Evolutionary conservation across 1,140 invertebrate species (phyloP), one percentile per base, ranked within the genome.

Genomic region (Colletes latitarsis): DNA sequence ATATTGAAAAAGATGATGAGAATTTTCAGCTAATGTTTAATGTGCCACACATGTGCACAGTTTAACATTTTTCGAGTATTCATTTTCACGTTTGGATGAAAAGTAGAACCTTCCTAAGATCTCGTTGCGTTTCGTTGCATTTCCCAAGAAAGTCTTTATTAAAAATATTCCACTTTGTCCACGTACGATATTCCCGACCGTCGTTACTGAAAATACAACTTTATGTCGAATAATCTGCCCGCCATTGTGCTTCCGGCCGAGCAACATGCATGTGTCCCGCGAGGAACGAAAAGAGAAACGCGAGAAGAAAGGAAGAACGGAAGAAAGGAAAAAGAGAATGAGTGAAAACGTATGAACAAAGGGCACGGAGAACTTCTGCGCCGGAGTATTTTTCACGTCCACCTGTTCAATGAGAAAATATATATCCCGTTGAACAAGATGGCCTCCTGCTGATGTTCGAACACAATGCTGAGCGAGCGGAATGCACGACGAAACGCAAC

Each of bases 141-240:
- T 17, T 46, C 58, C 1, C 41, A 72, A 57, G 57, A 10, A 19
- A 52, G 17, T 66, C 6, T 66, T 41, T 66, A 69, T 77, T 77
- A 69, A 49, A 69, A 77, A 66, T 68, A 19, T 68, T 68, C 15
- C 49, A 41, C 43, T 43, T 60, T 49, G 43, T 30, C 58, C 55
- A 52, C 58, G 39, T 46, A 53, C 58, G 58, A 55, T 17, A 49
- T 21, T 43, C 57, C 53, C 53, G 58, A 63, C 70, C 15, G 46
- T 46, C 4, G 55, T 39, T 57, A 62, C 66, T 53, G 52, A 66
- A 79, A 79, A 84, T 82, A 70, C 70, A 79, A 84, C 67, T 77
- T 69, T 79, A 80, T 66, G 55, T 53, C 21, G 71, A 55, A 80
- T 82, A 71, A 83, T 53, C 81, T 71, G 53, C 30, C 14, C 46